phyloP scores from a whole-genome alignment of 2,797 vertebrate genomes.

The Alauda arvensis region DNA sequence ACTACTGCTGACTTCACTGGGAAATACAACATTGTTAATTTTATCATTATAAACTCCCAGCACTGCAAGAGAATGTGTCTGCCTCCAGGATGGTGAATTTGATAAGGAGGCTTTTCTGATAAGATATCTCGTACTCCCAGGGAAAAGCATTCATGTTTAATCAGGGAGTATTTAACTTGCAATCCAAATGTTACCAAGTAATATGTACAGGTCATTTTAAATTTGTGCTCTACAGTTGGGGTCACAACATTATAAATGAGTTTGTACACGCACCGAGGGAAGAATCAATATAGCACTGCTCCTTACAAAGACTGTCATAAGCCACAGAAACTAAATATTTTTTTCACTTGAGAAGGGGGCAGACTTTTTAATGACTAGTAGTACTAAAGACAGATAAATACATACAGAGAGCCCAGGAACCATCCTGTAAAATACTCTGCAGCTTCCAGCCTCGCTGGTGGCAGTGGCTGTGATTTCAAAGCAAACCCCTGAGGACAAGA shows the following conservation, averaged over 20 bases:
- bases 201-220: slow-evolving; percentile 53
- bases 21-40: slow-evolving; percentile 70
- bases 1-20: slow-evolving; percentile 49
- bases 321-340: slow-evolving; percentile 34
- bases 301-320: slow-evolving; percentile 41
- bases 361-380: slow-evolving; percentile 20
- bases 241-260: slow-evolving; percentile 55
- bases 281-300: slow-evolving; percentile 43
- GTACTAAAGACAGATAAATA: not conserved
- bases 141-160: slow-evolving; percentile 58
- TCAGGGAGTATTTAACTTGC: slow-evolving; percentile 64
- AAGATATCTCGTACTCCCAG: slow-evolving; percentile 51
- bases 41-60: slow-evolving; percentile 70
- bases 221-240: slow-evolving; percentile 38
- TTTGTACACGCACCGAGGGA: slow-evolving; percentile 37
- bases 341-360: not conserved
- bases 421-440: not conserved
- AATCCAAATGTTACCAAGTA: slow-evolving; percentile 57
- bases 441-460: not conserved
- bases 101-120: slow-evolving; percentile 65
- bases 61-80: slow-evolving; percentile 54
- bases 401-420: not conserved
- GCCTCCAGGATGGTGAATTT: slow-evolving; percentile 65
- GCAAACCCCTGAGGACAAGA: not conserved
- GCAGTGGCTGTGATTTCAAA: not conserved